Evolutionary conservation across 2,888 invertebrate genomes (phyloP).

Genomic region (Diaperis boleti): DNA sequence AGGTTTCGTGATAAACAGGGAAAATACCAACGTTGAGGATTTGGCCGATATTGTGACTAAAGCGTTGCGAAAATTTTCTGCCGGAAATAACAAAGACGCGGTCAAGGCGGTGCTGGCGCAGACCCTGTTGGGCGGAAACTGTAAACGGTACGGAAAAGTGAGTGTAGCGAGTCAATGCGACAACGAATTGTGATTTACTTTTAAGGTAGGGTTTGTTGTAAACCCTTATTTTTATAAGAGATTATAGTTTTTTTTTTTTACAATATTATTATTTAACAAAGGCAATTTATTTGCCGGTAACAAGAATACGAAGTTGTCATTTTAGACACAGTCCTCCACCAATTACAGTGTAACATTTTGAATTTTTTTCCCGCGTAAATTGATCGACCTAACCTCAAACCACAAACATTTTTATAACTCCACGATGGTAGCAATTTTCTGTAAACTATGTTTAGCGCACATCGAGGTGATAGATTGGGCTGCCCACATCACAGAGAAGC

Average conservation of each 20-base stretch:
- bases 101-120: not conserved
- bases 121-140: not conserved
- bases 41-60: not conserved
- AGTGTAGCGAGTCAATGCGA: too few species aligned
- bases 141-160: too few species aligned
- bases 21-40: not conserved
- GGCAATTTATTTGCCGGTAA: too few species aligned
- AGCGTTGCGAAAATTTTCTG: not conserved
- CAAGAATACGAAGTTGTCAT: too few species aligned
- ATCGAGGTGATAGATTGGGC: not conserved
- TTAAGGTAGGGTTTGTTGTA: too few species aligned
- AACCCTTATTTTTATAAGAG: too few species aligned
- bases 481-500: not conserved
- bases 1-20: not conserved
- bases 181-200: too few species aligned
- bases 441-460: not conserved
- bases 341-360: too few species aligned
- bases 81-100: not conserved
- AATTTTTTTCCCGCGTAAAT: too few species aligned
- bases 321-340: too few species aligned
- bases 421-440: not conserved
- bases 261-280: too few species aligned
- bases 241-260: too few species aligned
- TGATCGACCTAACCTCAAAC: not conserved
- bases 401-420: not conserved